A percentile compares a stretch with the other conserved stretches of the same genome.
phyloP scores from a whole-genome alignment of 2,888 invertebrate species.

The Acleris literana region DNA sequence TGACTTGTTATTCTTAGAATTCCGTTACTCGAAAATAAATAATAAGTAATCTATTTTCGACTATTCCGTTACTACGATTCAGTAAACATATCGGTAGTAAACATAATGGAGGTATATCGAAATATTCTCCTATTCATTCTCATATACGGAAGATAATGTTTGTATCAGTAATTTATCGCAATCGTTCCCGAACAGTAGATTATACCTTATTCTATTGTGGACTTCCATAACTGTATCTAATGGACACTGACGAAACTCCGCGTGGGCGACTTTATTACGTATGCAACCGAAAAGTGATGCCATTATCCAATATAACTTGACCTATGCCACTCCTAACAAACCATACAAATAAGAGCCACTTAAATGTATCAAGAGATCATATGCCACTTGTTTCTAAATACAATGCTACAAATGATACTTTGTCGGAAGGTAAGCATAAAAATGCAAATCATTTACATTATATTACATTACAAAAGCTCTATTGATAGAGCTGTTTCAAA shows the following conservation, averaged over 20 bases:
- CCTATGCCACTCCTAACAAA: neutral
- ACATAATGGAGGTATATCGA: slow-evolving; percentile 22
- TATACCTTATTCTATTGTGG: slow-evolving; percentile 38
- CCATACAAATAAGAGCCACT: neutral
- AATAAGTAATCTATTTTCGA: slow-evolving; percentile 11
- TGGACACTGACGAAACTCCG: slow-evolving; percentile 50
- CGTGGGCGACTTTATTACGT: slow-evolving; percentile 49
- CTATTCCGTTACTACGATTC: slow-evolving; percentile 14
- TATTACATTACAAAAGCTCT: slow-evolving; percentile 11
- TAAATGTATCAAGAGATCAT: neutral
- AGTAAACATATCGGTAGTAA: slow-evolving; percentile 14
- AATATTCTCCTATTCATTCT: slow-evolving; percentile 18
- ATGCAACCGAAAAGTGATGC: slow-evolving; percentile 21
- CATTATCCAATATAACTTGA: neutral
- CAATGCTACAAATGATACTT: slow-evolving; percentile 26
- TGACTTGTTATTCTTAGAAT: neutral
- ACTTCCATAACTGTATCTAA: slow-evolving; percentile 53
- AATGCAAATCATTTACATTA: slow-evolving; percentile 17
- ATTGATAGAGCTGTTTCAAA: slow-evolving; percentile 8
- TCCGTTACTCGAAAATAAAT: neutral
- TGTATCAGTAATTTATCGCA: slow-evolving; percentile 18
- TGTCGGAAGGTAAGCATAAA: slow-evolving; percentile 19
- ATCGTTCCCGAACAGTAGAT: slow-evolving; percentile 19
- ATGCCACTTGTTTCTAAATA: slow-evolving; percentile 8
- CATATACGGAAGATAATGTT: slow-evolving; percentile 25